Conservation (phyloP, 2,888 invertebrate species). For the Thera britannica region DNA sequence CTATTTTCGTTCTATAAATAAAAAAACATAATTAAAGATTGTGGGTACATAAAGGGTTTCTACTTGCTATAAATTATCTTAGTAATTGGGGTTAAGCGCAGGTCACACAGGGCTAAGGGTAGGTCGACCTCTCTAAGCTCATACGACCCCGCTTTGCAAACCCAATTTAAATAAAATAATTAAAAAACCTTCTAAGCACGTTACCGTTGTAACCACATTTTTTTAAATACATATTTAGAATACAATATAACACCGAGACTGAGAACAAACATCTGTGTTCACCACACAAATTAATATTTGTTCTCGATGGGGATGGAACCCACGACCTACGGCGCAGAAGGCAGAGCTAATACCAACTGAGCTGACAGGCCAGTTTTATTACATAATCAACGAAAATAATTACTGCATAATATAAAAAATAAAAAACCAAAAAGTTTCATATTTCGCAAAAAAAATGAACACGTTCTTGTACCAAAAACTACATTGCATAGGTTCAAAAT, state of each 20-base stretch:
- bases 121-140: conserved; percentile 19
- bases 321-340: too few relatives aligned
- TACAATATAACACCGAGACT: too few relatives aligned
- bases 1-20: too few relatives aligned
- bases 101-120: conserved; percentile 34
- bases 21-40: too few relatives aligned
- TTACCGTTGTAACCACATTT: background rate
- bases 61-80: conserved; percentile 30
- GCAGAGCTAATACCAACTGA: too few relatives aligned
- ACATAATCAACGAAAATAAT: background rate
- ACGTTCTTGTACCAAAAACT: conserved; percentile 12
- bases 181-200: background rate
- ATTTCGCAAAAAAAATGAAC: conserved; percentile 8
- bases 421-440: conserved; percentile 12
- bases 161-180: conserved; percentile 9
- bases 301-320: too few relatives aligned
- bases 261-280: too few relatives aligned
- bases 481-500: conserved; percentile 20
- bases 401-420: background rate
- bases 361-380: background rate
- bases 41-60: background rate
- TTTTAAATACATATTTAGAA: too few relatives aligned
- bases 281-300: too few relatives aligned
- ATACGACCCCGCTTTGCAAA: conserved; percentile 6
- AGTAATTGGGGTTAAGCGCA: conserved; percentile 41